Evolutionary conservation across 2,113 vertebrate species (phyloP), one percentile per base, ranked within the genome.

Genomic region (Thunnus thynnus): DNA sequence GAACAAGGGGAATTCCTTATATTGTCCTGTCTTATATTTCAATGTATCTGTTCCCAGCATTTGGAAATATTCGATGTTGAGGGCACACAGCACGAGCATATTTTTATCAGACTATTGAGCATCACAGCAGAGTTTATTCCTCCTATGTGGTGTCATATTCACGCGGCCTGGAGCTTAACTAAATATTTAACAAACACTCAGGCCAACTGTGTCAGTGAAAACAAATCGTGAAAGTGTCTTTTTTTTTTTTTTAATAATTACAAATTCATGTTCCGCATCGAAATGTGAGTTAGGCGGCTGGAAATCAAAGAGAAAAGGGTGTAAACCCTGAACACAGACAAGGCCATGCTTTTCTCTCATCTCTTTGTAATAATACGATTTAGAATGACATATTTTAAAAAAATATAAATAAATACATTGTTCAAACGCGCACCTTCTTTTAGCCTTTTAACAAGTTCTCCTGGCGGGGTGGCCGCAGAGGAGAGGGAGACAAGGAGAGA

Each of bases 1-100:
- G 74, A 82, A 86, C 64, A n/a, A 57, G 69, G 72, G 72, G 79
- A 22, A 66, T 57, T 86, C 84, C 82, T 79, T 25, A 57, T 13
- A 41, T 25, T 72, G 60, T 69, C 46, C 56, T 20, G 54, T 70
- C 73, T 84, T 20, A 71, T 84, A 71, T 80, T 80, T 73, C 72
- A 81, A 20, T 55, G 56, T 41, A 78, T 67, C 48, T 72, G 76
- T 82, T 86, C 72, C 47, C 55, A 64, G 56, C 41, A 52, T 30
- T 22, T 67, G 4, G 50, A 55, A 73, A 76, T 78, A 65, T 68
- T 78, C 41, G 54, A 61, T 72, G 68, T 17, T 71, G 55, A 65
- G 11, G 32, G 51, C 55, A 47, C 32, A 25, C 47, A 48, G 18
- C 20, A 1, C 12, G 14, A 27, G 27, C 41, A 46, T 27, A 41